phyloP scores from a whole-genome alignment of 2,888 invertebrate genomes.

The Spilosoma lubricipeda region DNA sequence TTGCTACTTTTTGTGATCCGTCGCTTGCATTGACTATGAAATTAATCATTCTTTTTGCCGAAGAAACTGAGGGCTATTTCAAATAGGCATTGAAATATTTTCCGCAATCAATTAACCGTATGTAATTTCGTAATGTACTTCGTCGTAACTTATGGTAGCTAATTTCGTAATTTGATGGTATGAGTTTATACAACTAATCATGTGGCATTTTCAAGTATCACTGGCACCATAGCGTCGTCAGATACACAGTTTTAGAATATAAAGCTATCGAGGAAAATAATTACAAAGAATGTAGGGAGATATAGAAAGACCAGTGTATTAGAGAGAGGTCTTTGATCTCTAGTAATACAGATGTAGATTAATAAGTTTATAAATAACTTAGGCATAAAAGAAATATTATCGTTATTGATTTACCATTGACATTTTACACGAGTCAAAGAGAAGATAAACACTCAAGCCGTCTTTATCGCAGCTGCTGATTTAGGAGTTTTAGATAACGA shows the following conservation, averaged over 20 bases:
- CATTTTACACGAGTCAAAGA: background rate
- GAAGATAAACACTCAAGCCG: background rate
- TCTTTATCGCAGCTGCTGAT: background rate
- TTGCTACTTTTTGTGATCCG: background rate
- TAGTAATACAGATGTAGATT: background rate
- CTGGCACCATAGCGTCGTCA: background rate
- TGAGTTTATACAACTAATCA: background rate
- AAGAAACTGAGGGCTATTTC: background rate
- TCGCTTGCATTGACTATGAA: background rate
- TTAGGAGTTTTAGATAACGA: conserved; percentile 6
- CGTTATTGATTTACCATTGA: background rate
- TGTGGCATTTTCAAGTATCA: background rate
- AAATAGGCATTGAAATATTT: background rate
- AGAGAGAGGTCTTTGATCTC: background rate
- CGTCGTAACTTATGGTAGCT: too few species aligned
- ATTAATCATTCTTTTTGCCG: background rate
- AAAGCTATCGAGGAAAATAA: background rate
- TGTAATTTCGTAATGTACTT: too few species aligned
- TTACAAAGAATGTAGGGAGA: background rate
- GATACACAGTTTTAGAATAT: background rate
- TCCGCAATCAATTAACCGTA: too few species aligned
- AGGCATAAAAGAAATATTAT: background rate
- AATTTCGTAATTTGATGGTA: background rate
- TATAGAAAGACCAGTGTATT: background rate
- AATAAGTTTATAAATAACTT: background rate